Evolutionary conservation across 2,113 vertebrate genomes (phyloP).

Genomic region (Erpornis zantholeuca): DNA sequence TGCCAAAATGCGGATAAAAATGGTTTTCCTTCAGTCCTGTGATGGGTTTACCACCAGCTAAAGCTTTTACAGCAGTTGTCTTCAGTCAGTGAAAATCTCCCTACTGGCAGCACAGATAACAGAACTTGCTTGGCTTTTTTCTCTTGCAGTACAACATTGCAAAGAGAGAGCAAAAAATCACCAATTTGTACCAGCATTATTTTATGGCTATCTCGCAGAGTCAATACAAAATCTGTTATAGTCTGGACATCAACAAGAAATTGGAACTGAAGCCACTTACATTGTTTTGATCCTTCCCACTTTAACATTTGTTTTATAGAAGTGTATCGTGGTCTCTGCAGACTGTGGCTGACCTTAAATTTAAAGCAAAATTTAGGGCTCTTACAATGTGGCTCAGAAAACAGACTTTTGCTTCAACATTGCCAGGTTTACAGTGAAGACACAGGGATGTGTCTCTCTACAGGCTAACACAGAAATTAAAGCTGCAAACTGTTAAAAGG

Average conservation of each 20-base stretch:
- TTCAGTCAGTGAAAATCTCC: background rate
- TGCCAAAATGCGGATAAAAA: background rate
- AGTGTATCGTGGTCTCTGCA: fast-evolving
- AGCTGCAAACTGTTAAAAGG: background rate
- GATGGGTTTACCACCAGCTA: background rate
- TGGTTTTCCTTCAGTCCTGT: background rate
- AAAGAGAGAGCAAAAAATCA: background rate
- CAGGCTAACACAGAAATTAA: background rate
- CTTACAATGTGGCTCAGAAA: background rate
- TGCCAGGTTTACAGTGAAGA: background rate
- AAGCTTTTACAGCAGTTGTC: background rate
- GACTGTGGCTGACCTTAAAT: background rate
- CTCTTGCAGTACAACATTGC: background rate
- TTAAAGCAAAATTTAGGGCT: background rate
- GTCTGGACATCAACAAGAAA: background rate
- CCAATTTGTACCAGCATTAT: background rate
- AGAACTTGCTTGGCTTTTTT: background rate
- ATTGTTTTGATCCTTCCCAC: background rate
- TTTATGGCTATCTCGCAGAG: background rate
- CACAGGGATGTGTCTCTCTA: background rate
- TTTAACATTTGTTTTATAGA: background rate
- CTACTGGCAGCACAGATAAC: background rate
- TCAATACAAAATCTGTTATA: background rate
- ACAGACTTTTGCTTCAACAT: background rate
- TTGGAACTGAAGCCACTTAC: background rate